Base-by-base conservation (phyloP, 2,797 vertebrate genomes). In the Betta splendens region DNA sequence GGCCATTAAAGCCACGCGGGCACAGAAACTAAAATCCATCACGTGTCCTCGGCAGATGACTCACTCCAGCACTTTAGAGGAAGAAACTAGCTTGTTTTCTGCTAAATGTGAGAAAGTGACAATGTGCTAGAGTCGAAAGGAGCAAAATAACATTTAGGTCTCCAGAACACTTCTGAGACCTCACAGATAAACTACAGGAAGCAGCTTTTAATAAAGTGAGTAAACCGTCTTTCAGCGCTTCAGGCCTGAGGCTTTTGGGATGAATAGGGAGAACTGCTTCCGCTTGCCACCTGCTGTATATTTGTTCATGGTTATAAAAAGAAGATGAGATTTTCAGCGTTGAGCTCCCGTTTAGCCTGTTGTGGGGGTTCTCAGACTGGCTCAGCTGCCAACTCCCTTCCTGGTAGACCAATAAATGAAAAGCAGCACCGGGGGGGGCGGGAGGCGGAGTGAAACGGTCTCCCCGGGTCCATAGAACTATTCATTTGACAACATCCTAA, bases 241-340 rank as follows among this genome's bases (percentile, higher is more conserved):
- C 52, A 63, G 60, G 50, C n/a, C 29, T 35, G 47, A 38, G 47
- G 40, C 22, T 79, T 62, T 39, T 56, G 55, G 43, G 18, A 50
- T 18, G 43, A 50, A 32, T 39, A 16, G 43, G 11, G 10, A 35
- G 7, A 9, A 31, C 23, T 43, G 36, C 44, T 53, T 55, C 32
- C 40, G 53, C 47, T 40, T 25, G 9, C 37, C 45, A 17, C 62
- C 57, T 64, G 47, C 15, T 37, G n/a, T 35, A n/a, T 72, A 66
- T 72, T 79, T 82, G 60, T 65, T 78, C 46, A 53, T 63, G 50
- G 52, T 69, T 69, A 59, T 29, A 64, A 72, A 69, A 68, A 72
- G 31, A 39, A 65, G 59, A 66, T 50, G 28, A 53, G 66, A 79
- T 75, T 65, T 75, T 79, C 40, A 67, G 69, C 45, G 76, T 40